Evolutionary conservation across 1,140 invertebrate genomes (phyloP).

Genomic region (Dryas iulia): DNA sequence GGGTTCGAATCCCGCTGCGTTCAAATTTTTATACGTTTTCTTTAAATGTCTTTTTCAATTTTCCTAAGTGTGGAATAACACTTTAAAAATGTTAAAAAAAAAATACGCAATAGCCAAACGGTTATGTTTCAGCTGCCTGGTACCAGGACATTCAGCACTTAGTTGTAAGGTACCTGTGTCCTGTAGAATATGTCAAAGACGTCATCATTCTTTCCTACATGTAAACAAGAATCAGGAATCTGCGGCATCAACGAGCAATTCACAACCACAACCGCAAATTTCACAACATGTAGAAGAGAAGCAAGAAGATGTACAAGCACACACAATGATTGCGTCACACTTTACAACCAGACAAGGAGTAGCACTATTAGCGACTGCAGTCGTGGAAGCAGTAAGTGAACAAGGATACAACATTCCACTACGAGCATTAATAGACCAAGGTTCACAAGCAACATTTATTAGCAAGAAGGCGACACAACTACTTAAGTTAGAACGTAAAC

Average conservation of each 20-base stretch:
- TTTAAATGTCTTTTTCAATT: too few species aligned
- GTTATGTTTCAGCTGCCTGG: not conserved
- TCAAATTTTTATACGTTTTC: too few species aligned
- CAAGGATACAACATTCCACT: slow-evolving; percentile 13
- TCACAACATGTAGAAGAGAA: slow-evolving; percentile 2
- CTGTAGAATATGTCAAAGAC: not conserved
- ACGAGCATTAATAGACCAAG: slow-evolving; percentile 33
- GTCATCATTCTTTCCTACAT: not conserved
- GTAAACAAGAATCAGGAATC: not conserved
- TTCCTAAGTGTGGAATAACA: too few species aligned
- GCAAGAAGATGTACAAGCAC: not conserved
- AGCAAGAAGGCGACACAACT: slow-evolving; percentile 33
- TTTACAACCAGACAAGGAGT: not conserved
- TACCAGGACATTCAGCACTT: not conserved
- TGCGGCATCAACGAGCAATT: too few species aligned
- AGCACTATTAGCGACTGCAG: slow-evolving; percentile 32
- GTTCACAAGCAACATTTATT: slow-evolving; percentile 33
- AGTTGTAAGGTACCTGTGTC: not conserved
- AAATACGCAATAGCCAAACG: too few species aligned
- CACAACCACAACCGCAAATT: slow-evolving; percentile 12
- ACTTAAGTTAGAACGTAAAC: slow-evolving; percentile 9
- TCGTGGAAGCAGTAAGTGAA: too few species aligned
- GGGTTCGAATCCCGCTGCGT: too few species aligned
- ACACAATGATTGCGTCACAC: not conserved
- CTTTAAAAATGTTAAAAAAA: too few species aligned